Conservation (phyloP, 2,113 vertebrate species). For the Sula dactylatra region DNA sequence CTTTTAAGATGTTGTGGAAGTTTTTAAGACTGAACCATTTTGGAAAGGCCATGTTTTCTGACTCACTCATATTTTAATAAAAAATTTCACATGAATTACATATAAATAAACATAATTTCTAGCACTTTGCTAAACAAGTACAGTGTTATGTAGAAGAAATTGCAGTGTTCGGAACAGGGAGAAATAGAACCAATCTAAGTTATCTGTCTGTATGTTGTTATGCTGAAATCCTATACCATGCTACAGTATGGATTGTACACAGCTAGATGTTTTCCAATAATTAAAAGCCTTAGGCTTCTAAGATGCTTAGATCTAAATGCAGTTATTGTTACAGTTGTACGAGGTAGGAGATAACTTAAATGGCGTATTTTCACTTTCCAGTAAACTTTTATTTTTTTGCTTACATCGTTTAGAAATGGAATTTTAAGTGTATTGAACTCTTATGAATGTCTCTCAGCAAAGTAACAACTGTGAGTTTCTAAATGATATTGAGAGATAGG, state of each 20-base stretch:
- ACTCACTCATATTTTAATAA: neutral
- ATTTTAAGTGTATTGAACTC: neutral
- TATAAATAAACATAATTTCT: neutral
- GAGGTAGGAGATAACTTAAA: neutral
- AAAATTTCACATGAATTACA: neutral
- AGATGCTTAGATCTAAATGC: neutral
- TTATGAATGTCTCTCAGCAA: neutral
- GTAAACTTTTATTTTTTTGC: neutral
- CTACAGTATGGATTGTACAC: neutral
- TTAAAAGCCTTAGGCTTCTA: neutral
- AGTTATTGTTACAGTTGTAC: neutral
- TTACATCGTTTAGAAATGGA: neutral
- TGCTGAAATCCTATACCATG: neutral
- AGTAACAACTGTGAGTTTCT: neutral
- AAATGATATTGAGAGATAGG: neutral
- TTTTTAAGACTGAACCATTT: neutral
- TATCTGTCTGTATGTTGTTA: neutral
- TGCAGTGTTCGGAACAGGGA: neutral
- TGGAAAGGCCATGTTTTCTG: neutral
- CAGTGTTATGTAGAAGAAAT: neutral
- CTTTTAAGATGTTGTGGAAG: neutral
- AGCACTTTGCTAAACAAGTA: neutral
- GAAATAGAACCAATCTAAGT: neutral
- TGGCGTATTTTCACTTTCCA: neutral
- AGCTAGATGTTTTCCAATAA: neutral